A percentile compares a stretch with the other conserved stretches of the same genome.
Evolutionary conservation across 2,113 vertebrate species (phyloP).

Genomic region (Calyptomena viridis): DNA sequence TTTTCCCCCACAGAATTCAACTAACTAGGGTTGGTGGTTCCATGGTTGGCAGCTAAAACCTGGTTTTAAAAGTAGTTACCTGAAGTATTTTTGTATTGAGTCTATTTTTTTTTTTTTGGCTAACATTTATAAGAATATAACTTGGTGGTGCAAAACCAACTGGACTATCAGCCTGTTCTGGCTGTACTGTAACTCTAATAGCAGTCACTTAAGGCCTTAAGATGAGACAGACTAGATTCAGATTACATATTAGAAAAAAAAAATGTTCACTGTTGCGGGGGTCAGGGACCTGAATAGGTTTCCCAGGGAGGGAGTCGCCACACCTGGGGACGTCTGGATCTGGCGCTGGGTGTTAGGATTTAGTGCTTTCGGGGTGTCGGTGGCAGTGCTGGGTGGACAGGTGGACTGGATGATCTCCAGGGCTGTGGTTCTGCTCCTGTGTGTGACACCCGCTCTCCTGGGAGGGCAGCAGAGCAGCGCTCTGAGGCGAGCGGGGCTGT

Average conservation of each 20-base stretch:
- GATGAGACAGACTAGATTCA: no score
- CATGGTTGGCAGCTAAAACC: neutral
- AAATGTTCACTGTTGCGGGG: neutral
- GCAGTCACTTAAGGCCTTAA: neutral
- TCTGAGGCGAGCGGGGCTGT: rapidly evolving
- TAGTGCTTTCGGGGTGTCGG: neutral
- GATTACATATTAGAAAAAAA: neutral
- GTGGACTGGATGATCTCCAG: neutral
- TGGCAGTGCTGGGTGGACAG: neutral
- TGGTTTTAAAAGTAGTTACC: neutral
- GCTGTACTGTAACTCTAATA: rapidly evolving
- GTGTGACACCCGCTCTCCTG: neutral
- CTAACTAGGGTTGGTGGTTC: neutral
- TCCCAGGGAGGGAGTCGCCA: no score
- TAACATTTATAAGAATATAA: neutral
- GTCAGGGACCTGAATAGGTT: neutral
- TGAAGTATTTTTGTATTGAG: neutral
- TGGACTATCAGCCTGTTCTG: rapidly evolving
- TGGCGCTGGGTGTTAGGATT: neutral
- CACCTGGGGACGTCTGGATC: neutral
- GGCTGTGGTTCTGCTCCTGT: neutral
- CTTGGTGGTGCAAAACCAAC: rapidly evolving
- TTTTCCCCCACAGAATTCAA: rapidly evolving
- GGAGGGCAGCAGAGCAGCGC: neutral
- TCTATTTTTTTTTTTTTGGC: rapidly evolving